Evolutionary conservation across 2,797 vertebrate genomes (phyloP).

Genomic region (Hydrolagus colliei): DNA sequence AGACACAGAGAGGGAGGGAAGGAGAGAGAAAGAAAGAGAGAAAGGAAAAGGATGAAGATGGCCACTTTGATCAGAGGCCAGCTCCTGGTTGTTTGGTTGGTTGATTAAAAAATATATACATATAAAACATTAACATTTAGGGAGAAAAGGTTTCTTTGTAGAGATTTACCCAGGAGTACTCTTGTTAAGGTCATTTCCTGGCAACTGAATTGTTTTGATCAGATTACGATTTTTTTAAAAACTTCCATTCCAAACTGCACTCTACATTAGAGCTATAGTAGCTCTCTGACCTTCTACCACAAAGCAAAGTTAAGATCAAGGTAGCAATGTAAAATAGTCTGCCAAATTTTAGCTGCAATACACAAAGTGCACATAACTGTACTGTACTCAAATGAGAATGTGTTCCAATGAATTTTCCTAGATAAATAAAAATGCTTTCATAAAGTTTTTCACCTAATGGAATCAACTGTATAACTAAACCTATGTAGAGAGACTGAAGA

Average conservation of each 20-base stretch:
- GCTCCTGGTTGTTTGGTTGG: too few species aligned
- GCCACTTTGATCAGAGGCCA: background rate
- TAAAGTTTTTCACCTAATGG: background rate
- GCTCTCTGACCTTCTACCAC: background rate
- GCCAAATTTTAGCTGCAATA: background rate
- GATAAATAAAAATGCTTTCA: background rate
- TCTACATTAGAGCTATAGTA: background rate
- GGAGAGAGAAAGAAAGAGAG: background rate
- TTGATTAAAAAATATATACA: background rate
- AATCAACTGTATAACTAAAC: conserved; percentile 26
- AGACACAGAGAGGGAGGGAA: too few species aligned
- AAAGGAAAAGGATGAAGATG: background rate
- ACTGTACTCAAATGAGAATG: background rate
- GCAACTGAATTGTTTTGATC: background rate
- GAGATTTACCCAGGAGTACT: background rate
- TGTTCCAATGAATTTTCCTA: conserved; percentile 25
- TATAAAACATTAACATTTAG: background rate
- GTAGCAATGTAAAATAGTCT: background rate
- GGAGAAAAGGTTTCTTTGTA: background rate
- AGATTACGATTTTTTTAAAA: background rate
- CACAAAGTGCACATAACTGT: conserved; percentile 15
- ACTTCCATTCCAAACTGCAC: background rate
- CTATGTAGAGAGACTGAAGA: background rate
- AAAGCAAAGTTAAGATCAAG: background rate
- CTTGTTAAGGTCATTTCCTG: background rate